Percentiles rank a stretch among this genome's conserved stretches.
Evolutionary conservation across 2,113 vertebrate species (phyloP).

Genomic region (Axis porcinus): DNA sequence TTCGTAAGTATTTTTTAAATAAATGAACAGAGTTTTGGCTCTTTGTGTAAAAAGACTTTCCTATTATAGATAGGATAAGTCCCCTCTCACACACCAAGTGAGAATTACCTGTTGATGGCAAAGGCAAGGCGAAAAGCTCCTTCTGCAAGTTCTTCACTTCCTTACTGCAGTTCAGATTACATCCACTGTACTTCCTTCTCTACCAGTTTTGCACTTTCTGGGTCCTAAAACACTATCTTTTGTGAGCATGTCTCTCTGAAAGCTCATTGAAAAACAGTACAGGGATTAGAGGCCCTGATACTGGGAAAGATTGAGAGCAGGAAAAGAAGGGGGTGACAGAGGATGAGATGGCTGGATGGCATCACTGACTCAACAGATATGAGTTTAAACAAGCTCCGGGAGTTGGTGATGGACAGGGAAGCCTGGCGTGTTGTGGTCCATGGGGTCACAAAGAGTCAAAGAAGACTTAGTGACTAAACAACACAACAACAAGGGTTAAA

Average conservation of each 20-base stretch:
- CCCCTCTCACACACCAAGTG: neutral
- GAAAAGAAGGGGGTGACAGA: neutral
- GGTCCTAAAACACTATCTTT: conserved; percentile 3
- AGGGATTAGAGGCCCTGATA: neutral
- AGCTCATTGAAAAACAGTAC: neutral
- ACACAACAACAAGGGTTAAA: neutral
- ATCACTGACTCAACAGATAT: neutral
- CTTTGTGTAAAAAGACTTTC: neutral
- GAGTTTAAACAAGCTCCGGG: neutral
- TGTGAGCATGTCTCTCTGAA: neutral
- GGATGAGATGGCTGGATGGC: neutral
- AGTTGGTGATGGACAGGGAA: neutral
- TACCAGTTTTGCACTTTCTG: neutral
- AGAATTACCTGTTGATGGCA: neutral
- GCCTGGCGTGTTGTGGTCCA: neutral
- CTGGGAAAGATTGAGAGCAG: neutral
- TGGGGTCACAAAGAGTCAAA: neutral
- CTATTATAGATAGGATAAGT: neutral
- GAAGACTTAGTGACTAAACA: neutral
- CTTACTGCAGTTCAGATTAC: neutral
- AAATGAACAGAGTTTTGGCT: conserved; percentile 16
- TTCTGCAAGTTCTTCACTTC: neutral
- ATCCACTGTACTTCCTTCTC: neutral
- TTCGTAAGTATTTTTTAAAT: neutral
- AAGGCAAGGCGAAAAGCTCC: neutral